phyloP scores from a whole-genome alignment of 1,140 invertebrate genomes.

The Lineus longissimus region DNA sequence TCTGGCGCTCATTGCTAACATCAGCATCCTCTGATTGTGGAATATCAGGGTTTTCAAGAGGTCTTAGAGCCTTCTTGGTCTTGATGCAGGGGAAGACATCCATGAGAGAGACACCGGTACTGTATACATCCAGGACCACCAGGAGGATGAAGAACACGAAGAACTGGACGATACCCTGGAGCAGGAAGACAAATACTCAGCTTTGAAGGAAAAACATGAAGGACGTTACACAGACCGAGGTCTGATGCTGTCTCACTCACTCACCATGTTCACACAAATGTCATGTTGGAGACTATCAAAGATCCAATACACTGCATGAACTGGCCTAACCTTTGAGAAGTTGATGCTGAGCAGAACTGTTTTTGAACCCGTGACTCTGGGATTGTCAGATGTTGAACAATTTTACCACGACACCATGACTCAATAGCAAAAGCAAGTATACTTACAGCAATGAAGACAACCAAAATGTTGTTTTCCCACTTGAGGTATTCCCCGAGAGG shows the following conservation, averaged over 20 bases:
- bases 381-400: no score
- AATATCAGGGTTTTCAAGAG: conserved; percentile 22
- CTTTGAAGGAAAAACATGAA: no score
- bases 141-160: conserved; percentile 66
- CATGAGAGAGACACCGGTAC: conserved; percentile 60
- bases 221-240: no score
- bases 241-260: no score
- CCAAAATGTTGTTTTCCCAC: conserved; percentile 22
- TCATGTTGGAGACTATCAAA: no score
- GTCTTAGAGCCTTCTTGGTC: background rate
- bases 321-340: no score
- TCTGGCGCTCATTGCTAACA: conserved; percentile 67
- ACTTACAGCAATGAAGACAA: conserved; percentile 28
- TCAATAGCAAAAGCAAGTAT: no score
- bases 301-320: no score
- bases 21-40: conserved; percentile 65
- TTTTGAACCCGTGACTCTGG: no score
- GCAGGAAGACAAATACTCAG: conserved; percentile 2
- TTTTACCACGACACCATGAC: no score
- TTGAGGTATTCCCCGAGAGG: conserved; percentile 23
- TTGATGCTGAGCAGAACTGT: no score
- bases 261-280: no score
- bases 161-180: conserved; percentile 57
- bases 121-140: conserved; percentile 66
- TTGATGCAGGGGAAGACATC: conserved; percentile 27